Evolutionary conservation across 2,113 vertebrate species (phyloP), one percentile per base, ranked within the genome.

Genomic region (Solea solea): DNA sequence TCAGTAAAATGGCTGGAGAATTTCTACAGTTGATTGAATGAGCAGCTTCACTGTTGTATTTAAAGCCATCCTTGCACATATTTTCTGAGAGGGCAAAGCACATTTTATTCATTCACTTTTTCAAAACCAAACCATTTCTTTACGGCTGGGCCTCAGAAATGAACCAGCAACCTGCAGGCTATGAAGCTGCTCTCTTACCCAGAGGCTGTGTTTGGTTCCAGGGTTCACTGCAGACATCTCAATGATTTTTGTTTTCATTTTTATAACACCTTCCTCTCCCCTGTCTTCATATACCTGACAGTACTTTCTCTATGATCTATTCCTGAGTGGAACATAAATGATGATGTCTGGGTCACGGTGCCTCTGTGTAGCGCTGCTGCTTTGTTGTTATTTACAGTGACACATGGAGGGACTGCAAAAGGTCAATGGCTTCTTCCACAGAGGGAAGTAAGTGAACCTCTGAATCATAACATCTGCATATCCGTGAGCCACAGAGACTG

Each of bases 321-420:
- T 40, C 53, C 13, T 56, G 59, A 46, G 16, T 49, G 65, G 58
- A 60, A 69, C 64, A 65, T 76, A 72, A 72, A 78, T 66, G 77
- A 81, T 81, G 69, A 74, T 65, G 59, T 28, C 68, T 59, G 73
- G 64, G 34, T 60, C 66, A 15, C 64, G 13, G 5, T 12, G 66
- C 46, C 61, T 65, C 60, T 50, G 64, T 62, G 74, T 80, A 49
- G 8, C 21, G 73, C 76, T 44, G 6, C 71, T 68, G 66, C 79
- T 81, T 80, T 86, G 78, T 82, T 82, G 64, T 85, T 83, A 84
- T 88, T 88, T 78, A 78, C 42, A 39, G 54, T 81, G 85, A 85
- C 82, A 76, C 76, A 72, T 58, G 59, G 45, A 69, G 64, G 16
- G 60, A 52, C 56, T 62, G 57, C 63, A 68, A 89, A 90, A 87